A percentile compares a stretch with the other conserved stretches of the same genome.
Evolutionary conservation across 1,140 invertebrate genomes (phyloP).

Genomic region (Procambarus clarkii): DNA sequence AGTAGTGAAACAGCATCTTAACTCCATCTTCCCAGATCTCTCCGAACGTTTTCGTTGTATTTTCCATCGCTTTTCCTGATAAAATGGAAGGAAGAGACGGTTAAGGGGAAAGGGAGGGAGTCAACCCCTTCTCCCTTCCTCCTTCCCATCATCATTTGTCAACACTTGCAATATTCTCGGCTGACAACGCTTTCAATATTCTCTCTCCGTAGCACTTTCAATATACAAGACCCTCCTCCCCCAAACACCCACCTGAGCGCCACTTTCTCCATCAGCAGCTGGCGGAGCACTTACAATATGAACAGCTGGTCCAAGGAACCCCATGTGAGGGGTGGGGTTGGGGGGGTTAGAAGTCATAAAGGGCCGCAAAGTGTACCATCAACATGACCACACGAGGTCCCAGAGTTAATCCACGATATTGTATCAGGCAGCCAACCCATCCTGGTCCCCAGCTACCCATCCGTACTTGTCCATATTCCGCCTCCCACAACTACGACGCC

Average conservation of each 20-base stretch:
- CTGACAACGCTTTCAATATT: too few species aligned
- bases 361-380: background rate
- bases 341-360: background rate
- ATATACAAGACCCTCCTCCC: too few species aligned
- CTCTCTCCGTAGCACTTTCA: background rate
- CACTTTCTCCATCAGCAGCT: constrained; percentile 4
- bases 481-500: too few species aligned
- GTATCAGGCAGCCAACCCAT: background rate
- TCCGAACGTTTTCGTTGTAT: too few species aligned
- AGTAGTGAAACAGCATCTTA: too few species aligned
- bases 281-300: constrained; percentile 1
- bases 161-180: background rate
- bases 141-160: background rate
- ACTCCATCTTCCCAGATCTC: too few species aligned
- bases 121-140: too few species aligned
- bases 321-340: background rate
- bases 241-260: background rate
- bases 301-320: background rate
- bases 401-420: background rate
- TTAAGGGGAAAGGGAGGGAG: too few species aligned
- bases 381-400: background rate
- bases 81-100: too few species aligned
- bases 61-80: too few species aligned
- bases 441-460: too few species aligned
- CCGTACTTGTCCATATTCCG: too few species aligned